Percentiles rank a stretch among this genome's conserved stretches.
Evolutionary conservation across 2,113 vertebrate species (phyloP).

Genomic region (Ariopsis seemanni): DNA sequence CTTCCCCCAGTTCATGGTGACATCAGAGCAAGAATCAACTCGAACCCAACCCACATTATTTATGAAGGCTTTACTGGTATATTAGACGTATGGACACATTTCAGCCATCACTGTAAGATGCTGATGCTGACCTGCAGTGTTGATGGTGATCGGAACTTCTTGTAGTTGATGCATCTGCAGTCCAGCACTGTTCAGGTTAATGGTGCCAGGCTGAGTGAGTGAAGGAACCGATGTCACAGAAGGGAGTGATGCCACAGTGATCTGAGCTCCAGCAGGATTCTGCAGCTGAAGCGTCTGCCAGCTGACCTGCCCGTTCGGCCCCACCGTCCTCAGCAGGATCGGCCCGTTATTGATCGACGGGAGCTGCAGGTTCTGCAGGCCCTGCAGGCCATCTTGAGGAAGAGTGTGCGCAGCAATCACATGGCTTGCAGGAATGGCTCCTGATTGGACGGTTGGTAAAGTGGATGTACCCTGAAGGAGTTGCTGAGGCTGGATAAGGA

Average conservation of each 20-base stretch:
- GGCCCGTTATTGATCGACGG: slow-evolving; percentile 86
- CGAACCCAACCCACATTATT: too few species aligned
- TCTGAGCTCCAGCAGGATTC: slow-evolving; percentile 87
- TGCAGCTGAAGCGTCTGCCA: slow-evolving; percentile 98
- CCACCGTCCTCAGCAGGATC: slow-evolving; percentile 90
- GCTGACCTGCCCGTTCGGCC: slow-evolving; percentile 92
- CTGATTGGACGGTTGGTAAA: slow-evolving; percentile 83
- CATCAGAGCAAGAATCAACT: not conserved
- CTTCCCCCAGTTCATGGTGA: not conserved
- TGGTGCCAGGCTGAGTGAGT: slow-evolving; percentile 84
- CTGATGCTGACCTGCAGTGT: slow-evolving; percentile 81
- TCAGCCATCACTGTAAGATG: not conserved
- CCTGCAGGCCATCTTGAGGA: slow-evolving; percentile 89
- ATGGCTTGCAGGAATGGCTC: slow-evolving; percentile 79
- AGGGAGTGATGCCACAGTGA: slow-evolving; percentile 90
- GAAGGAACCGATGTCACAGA: slow-evolving; percentile 71
- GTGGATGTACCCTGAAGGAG: slow-evolving; percentile 83
- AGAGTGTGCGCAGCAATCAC: slow-evolving; percentile 87
- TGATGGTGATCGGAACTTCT: slow-evolving; percentile 85
- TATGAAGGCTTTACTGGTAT: not conserved
- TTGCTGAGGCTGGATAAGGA: slow-evolving; percentile 84
- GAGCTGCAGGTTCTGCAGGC: slow-evolving; percentile 93
- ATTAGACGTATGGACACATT: not conserved
- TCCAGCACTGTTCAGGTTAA: slow-evolving; percentile 90
- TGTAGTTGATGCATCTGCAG: slow-evolving; percentile 95